Evolutionary conservation across 1,140 invertebrate species (phyloP).

Genomic region (Habropoda laboriosa): DNA sequence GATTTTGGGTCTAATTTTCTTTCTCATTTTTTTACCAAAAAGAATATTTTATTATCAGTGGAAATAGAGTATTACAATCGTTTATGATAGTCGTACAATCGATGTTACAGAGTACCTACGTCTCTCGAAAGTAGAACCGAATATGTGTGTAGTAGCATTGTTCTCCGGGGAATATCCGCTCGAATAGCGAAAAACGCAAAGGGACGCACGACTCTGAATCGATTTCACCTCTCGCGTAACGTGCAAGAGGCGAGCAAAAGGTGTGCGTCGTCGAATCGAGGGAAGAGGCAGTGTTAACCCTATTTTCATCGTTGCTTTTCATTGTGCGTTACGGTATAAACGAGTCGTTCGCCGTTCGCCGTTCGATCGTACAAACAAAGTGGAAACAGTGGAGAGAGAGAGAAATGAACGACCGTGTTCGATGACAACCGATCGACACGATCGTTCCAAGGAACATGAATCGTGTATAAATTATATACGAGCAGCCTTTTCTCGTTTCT

Average conservation of each 20-base stretch:
- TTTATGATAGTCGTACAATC: slow-evolving; percentile 65
- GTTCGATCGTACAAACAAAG: too few relatives aligned
- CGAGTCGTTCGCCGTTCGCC: slow-evolving; percentile 6
- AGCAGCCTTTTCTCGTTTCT: slow-evolving; percentile 33
- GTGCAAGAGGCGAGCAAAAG: too few relatives aligned
- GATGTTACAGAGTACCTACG: slow-evolving; percentile 63
- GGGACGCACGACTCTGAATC: too few relatives aligned
- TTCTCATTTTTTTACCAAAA: slow-evolving; percentile 72
- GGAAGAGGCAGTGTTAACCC: too few relatives aligned
- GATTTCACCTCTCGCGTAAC: too few relatives aligned
- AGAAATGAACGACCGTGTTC: not conserved
- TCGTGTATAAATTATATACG: slow-evolving; percentile 23
- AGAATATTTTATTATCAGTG: slow-evolving; percentile 75
- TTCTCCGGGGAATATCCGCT: too few relatives aligned
- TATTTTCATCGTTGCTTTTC: too few relatives aligned
- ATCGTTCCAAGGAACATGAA: slow-evolving; percentile 12
- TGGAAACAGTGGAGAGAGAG: too few relatives aligned
- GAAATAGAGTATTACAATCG: slow-evolving; percentile 72
- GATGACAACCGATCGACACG: not conserved
- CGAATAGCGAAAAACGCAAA: slow-evolving; percentile 22
- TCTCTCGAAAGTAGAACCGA: slow-evolving; percentile 47
- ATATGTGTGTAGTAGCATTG: slow-evolving; percentile 43
- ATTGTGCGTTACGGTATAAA: too few relatives aligned
- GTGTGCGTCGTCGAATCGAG: too few relatives aligned
- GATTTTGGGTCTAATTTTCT: too few relatives aligned